phyloP scores from a whole-genome alignment of 2,797 vertebrate species.

The Petrocephalus sullivani region DNA sequence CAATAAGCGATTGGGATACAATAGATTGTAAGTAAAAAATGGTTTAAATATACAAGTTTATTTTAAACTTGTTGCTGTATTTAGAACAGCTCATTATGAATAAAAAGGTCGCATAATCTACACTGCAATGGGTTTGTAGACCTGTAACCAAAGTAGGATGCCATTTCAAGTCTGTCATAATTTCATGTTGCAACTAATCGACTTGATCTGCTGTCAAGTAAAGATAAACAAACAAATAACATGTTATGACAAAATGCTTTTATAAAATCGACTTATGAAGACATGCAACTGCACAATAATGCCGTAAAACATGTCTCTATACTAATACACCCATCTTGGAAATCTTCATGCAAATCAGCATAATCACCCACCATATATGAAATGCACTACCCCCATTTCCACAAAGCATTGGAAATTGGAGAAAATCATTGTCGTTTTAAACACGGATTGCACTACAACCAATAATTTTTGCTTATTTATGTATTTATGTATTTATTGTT shows the following conservation, averaged over 20 bases:
- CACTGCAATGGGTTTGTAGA: not conserved
- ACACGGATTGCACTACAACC: too few species aligned
- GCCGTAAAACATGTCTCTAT: too few species aligned
- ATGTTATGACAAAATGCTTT: not conserved
- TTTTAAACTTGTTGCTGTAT: not conserved
- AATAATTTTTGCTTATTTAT: too few species aligned
- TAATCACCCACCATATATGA: too few species aligned
- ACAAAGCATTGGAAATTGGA: too few species aligned
- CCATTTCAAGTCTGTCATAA: not conserved
- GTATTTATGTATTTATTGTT: too few species aligned
- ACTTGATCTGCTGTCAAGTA: not conserved
- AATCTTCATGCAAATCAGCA: not conserved
- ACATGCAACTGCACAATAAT: too few species aligned
- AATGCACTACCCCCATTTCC: too few species aligned
- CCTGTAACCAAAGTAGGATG: not conserved
- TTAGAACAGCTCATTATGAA: not conserved
- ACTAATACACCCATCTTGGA: not conserved
- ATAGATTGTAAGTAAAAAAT: not conserved
- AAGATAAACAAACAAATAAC: not conserved
- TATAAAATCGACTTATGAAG: not conserved
- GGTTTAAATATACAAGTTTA: not conserved
- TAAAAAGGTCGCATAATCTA: not conserved
- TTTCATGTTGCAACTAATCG: not conserved
- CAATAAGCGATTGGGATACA: not conserved
- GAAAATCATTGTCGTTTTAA: too few species aligned